These are phyloP conservation scores for Trididemnum nubilum DNA, from an alignment of 23 tunicate species.

Conservation along the genomic window DNA sequence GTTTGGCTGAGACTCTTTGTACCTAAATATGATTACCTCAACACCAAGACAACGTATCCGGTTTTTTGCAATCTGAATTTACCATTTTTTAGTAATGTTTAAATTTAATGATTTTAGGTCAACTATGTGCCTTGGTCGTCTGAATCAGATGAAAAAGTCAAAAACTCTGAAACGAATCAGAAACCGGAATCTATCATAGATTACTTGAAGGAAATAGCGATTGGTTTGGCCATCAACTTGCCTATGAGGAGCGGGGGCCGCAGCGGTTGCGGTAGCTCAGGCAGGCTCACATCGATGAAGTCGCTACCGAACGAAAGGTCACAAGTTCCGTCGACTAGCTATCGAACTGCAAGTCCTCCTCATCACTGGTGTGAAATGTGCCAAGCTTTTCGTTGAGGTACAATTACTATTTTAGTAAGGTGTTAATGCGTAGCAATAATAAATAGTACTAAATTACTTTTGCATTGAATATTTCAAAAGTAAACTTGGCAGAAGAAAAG, in stretches of 20 bases:
- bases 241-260: constrained; percentile 94
- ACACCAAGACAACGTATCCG: too few species aligned
- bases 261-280: constrained; percentile 83
- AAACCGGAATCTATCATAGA: constrained; percentile 76
- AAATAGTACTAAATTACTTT: too few species aligned
- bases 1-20: too few species aligned
- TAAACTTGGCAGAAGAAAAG: too few species aligned
- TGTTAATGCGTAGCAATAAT: too few species aligned
- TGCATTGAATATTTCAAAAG: too few species aligned
- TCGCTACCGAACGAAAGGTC: constrained; percentile 66
- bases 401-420: too few species aligned
- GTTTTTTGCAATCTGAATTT: too few species aligned
- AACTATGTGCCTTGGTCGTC: constrained; percentile 81
- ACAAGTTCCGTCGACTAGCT: constrained; percentile 74
- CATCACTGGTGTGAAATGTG: constrained; percentile 96
- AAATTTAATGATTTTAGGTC: too few species aligned
- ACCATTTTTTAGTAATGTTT: too few species aligned
- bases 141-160: constrained; percentile 45
- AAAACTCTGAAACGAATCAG: constrained; percentile 4
- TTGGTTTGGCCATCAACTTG: constrained; percentile 80
- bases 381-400: constrained; percentile 89
- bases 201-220: constrained; percentile 41
- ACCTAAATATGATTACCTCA: too few species aligned
- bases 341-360: constrained; percentile 80
- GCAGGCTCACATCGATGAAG: constrained; percentile 32